Evolutionary conservation across 2,113 vertebrate species (phyloP), one percentile per base, ranked within the genome.

Genomic region (Recurvirostra avosetta): DNA sequence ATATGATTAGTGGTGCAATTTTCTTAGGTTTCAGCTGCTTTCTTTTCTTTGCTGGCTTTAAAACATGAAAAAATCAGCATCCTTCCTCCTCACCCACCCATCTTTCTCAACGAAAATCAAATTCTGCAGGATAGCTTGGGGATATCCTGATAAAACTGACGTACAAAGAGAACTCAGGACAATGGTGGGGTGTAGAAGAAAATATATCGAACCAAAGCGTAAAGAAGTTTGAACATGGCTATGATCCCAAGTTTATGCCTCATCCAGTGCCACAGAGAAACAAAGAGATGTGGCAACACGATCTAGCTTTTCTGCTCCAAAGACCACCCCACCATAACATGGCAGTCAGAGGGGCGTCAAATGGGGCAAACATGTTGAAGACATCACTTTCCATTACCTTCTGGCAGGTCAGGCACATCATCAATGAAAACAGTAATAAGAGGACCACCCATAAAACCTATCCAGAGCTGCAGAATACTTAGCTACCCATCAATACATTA

Each of bases 1-100:
- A 92, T 96, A 96, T 96, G 97, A 97, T 97, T 97, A 97, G 97
- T 96, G 82, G 95, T 92, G 94, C 92, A 97, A 96, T 98, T 97
- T 98, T 95, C 96, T 96, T 45, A 85, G 90, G 86, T 96, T 97
- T 97, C 96, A 90, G 77, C 81, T 88, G 83, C 91, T 95, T 96
- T 96, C 94, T 88, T 86, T 81, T 85, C 92, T 89, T 86, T 78
- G 50, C 88, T 6, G 23, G 83, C 80, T 91, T 88, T 94, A 95
- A 96, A 76, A 75, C 81, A 88, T 58, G 21, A 72, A 93, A 93
- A 93, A 92, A 84, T 94, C 96, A 97, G 83, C 96, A 96, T 72
- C 71, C 84, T 84, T 79, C 71, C 89, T 91, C 70, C 55, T 94
- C 78, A 79, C 47, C 20, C 71, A 73, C 91, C 93, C 87, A 59